These are phyloP conservation scores for Cephus spinipes DNA, from an alignment of 2,888 invertebrate genomes.

Conservation along the genomic window DNA sequence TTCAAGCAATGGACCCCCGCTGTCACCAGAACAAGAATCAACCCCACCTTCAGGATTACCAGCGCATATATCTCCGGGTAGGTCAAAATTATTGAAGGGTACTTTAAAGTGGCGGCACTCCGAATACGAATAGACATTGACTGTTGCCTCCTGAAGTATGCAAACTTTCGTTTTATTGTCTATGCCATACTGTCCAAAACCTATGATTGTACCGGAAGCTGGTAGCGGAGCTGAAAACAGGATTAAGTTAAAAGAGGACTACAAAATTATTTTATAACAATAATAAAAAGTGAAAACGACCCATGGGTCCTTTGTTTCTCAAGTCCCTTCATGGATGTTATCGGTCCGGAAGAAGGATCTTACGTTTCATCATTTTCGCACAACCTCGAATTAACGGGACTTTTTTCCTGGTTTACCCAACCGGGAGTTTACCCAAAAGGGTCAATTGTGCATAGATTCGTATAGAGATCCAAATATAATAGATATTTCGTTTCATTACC, in stretches of 20 bases:
- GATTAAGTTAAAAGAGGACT: neutral
- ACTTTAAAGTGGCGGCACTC: neutral
- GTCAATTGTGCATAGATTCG: neutral
- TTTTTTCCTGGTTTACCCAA: too few relatives aligned
- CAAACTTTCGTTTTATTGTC: neutral
- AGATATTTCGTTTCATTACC: neutral
- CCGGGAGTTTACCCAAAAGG: too few relatives aligned
- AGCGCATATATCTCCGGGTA: slow-evolving; percentile 70
- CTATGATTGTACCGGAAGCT: neutral
- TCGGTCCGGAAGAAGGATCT: neutral
- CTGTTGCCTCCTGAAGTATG: neutral
- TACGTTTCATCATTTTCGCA: neutral
- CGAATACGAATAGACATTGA: neutral
- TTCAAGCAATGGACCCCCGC: slow-evolving; percentile 84
- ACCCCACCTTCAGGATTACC: slow-evolving; percentile 77
- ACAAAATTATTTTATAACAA: neutral
- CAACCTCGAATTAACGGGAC: neutral
- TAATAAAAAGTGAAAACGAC: neutral
- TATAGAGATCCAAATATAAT: neutral
- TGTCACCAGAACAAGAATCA: slow-evolving; percentile 91
- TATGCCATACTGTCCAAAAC: neutral
- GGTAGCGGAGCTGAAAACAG: neutral
- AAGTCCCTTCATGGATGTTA: neutral
- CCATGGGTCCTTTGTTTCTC: neutral
- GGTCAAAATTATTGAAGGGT: neutral